phyloP scores from a whole-genome alignment of 2,888 invertebrate species.

The Sympetrum striolatum region DNA sequence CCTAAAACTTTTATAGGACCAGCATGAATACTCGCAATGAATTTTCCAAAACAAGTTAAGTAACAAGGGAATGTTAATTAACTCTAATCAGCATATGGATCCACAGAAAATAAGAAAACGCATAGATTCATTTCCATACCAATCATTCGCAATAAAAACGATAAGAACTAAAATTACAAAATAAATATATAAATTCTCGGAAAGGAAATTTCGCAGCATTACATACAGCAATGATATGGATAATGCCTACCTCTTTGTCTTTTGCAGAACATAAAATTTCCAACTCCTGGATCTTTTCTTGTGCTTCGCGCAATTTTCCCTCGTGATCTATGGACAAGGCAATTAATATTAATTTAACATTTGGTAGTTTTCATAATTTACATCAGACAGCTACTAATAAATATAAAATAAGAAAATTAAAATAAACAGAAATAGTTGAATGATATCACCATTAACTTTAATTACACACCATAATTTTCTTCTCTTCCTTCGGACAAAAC shows the following conservation, averaged over 20 bases:
- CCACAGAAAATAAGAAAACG: too few species aligned
- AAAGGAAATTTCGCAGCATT: background rate
- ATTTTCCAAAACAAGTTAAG: too few species aligned
- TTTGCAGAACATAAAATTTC: slow-evolving; percentile 66
- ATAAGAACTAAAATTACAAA: too few species aligned
- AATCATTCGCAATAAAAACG: too few species aligned
- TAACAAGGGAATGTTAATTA: too few species aligned
- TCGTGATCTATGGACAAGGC: slow-evolving; percentile 51
- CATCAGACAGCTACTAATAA: background rate
- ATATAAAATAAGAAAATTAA: background rate
- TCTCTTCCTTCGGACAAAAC: slow-evolving; percentile 79
- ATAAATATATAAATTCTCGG: too few species aligned
- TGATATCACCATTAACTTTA: background rate
- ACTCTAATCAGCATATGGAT: too few species aligned
- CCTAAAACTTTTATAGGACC: too few species aligned
- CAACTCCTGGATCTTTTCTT: slow-evolving; percentile 62
- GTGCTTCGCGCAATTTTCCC: slow-evolving; percentile 55
- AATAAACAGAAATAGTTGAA: too few species aligned
- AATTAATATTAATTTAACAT: background rate
- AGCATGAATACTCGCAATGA: too few species aligned
- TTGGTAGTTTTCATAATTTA: background rate
- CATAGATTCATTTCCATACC: too few species aligned
- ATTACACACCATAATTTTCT: slow-evolving; percentile 65
- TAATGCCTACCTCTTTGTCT: slow-evolving; percentile 67
- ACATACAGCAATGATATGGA: background rate